Conservation (phyloP, 2,888 invertebrate genomes). For the Coenonympha glycerion region DNA sequence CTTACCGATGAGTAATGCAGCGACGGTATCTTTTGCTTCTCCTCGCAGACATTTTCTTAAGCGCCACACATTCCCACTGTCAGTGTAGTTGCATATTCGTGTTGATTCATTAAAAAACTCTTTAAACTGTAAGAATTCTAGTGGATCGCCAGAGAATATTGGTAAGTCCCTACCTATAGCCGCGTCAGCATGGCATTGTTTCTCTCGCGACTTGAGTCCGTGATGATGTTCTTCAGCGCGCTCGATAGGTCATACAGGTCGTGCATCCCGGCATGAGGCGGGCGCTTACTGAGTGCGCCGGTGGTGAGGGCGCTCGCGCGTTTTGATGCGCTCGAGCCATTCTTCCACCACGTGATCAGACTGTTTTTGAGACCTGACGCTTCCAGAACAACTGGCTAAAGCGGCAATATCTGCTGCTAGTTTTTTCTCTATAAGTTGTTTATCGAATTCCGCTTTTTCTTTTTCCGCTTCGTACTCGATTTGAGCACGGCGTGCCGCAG, state of each 20-base stretch:
- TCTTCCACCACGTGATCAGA: neutral
- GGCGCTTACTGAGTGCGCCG: neutral
- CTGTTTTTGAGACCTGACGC: neutral
- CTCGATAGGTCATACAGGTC: no score
- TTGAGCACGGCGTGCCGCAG: no score
- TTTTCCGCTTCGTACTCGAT: no score
- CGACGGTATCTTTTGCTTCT: slow-evolving; percentile 29
- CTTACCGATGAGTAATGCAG: neutral
- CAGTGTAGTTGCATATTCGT: slow-evolving; percentile 25
- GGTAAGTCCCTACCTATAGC: slow-evolving; percentile 27
- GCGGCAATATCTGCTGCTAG: neutral
- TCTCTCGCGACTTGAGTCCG: neutral
- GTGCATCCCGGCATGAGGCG: no score
- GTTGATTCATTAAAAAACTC: slow-evolving; percentile 30
- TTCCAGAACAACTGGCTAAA: neutral
- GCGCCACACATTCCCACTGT: slow-evolving; percentile 31
- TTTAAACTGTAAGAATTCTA: slow-evolving; percentile 33
- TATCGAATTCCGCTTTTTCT: neutral
- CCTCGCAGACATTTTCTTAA: slow-evolving; percentile 31
- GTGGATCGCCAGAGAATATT: slow-evolving; percentile 26
- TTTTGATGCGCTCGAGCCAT: neutral
- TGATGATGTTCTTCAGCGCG: neutral
- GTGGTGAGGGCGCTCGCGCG: neutral
- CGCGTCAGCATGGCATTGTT: slow-evolving; percentile 14
- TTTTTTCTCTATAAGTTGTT: neutral